Base-by-base conservation (phyloP, 2,888 invertebrate genomes). In the Aquatica leii region DNA sequence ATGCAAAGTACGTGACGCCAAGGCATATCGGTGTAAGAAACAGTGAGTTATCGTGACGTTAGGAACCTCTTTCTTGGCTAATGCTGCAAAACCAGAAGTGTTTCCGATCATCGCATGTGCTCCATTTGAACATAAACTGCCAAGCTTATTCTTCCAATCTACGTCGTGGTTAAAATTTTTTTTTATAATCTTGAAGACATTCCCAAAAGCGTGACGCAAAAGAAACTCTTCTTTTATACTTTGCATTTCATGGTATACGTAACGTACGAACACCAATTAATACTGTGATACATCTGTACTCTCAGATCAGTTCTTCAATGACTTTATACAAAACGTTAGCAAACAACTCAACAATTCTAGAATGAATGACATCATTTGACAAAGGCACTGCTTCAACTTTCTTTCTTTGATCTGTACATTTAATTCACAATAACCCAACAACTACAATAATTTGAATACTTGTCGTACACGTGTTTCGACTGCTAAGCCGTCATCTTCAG, bases 61-160 rank as follows among this genome's bases (percentile, higher is more conserved):
- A 37, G 68, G 69, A 59, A 55, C 64, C 34, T 67, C 67, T 65
- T 65, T 59, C 55, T 67, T 70, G 34, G 69, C 56, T 52, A 62
- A 62, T 50, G 62, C 62, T 48, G 49, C 60, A 55, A 69, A 62
- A 55, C 71, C 68, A 61, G 67, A 62, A 12, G 50, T 62, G 20
- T 64, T 60, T 59, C n/a, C 69, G 52, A 69, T 58, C 67, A 70
- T 71, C 37, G 69, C 65, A 31, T 64, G 69, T 46, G 69, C 68
- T 63, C 68, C 69, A 67, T 69, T 69, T 35, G 69, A 71, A 43
- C 65, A 68, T 41, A 67, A 15, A 20, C 61, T 21, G 18, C 12
- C 21, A 20, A 50, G 21, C 5, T 50, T 21, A 21, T 20, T 50
- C n/a, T 59, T 53, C 24, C 53, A 56, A 55, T 52, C 49, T 51